Conservation (phyloP, 2,888 invertebrate species). For the Dolomedes plantarius region DNA sequence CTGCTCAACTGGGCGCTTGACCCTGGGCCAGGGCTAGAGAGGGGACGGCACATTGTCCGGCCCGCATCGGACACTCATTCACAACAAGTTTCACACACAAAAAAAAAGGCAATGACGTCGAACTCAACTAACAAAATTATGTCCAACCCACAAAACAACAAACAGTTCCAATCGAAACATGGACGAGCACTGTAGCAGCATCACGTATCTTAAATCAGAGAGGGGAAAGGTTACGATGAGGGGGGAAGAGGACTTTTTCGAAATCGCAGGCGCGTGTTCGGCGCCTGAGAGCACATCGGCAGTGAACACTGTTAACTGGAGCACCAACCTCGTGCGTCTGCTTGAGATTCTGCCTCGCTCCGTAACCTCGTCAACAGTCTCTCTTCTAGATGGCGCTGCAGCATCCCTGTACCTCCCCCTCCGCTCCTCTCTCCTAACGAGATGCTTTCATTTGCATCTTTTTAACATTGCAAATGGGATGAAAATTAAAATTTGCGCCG, state of each 20-base stretch:
- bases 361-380: conserved; percentile 43
- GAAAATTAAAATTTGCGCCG: conserved; percentile 69
- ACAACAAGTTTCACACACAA: not conserved
- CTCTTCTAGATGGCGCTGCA: conserved; percentile 46
- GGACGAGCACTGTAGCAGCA: not conserved
- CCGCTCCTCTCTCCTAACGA: conserved; percentile 39
- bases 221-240: not conserved
- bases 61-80: conserved; percentile 35
- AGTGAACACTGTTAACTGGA: not conserved
- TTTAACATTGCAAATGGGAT: conserved; percentile 69
- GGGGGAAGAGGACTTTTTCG: not conserved
- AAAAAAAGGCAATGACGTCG: not conserved
- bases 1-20: conserved; percentile 19
- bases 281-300: not conserved
- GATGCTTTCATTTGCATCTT: conserved; percentile 70
- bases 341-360: conserved; percentile 31
- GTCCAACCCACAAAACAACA: not conserved
- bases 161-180: not conserved
- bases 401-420: not conserved
- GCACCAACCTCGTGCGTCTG: conserved; percentile 66
- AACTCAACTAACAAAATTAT: conserved; percentile 39
- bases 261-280: not conserved
- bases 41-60: conserved; percentile 46
- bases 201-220: not conserved
- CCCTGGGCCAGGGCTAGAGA: conserved; percentile 13